Evolutionary conservation across 2,888 invertebrate genomes (phyloP).

Genomic region (Eilema sororculum): DNA sequence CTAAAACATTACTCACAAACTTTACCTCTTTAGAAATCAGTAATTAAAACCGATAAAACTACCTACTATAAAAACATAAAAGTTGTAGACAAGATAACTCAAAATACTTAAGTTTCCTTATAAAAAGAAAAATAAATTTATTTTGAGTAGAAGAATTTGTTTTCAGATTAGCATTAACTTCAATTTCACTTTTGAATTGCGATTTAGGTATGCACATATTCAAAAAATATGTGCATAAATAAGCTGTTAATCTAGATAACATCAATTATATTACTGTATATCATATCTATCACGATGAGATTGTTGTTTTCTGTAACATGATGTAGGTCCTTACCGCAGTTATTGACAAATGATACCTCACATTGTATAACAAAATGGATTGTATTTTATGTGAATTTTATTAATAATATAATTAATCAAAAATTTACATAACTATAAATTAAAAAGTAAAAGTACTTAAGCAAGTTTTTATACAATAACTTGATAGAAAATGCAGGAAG

Average conservation of each 20-base stretch:
- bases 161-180: not conserved
- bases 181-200: not conserved
- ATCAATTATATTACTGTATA: not conserved
- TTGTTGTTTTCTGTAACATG: not conserved
- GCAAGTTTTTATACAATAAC: not conserved
- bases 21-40: no score
- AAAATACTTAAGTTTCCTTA: no score
- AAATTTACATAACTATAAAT: slow-evolving; percentile 1
- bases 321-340: no score
- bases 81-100: no score
- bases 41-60: no score
- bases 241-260: not conserved
- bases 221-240: not conserved
- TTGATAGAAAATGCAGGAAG: not conserved
- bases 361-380: not conserved
- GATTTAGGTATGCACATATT: not conserved
- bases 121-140: no score
- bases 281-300: not conserved
- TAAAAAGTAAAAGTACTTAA: not conserved
- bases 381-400: slow-evolving; percentile 4
- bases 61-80: no score
- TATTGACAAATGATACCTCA: not conserved
- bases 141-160: no score
- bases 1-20: no score
- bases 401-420: not conserved